These are phyloP conservation scores for Alligator sinensis DNA, from an alignment of 2,113 vertebrate genomes.

Conservation along the genomic window DNA sequence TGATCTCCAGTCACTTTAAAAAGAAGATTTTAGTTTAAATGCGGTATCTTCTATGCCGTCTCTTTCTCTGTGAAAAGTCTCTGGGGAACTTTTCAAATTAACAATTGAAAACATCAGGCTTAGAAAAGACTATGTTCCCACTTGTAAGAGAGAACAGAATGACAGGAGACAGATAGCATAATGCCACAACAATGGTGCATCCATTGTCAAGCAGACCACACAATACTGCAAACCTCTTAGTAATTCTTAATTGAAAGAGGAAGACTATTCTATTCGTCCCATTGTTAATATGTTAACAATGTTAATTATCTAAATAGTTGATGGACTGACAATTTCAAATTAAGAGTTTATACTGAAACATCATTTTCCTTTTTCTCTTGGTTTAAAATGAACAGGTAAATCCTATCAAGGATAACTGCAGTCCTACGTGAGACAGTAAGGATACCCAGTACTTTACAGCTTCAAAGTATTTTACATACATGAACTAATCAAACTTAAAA, in stretches of 20 bases:
- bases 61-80: neutral
- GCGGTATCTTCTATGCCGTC: neutral
- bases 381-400: neutral
- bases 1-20: neutral
- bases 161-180: neutral
- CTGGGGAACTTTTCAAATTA: neutral
- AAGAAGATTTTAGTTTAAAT: neutral
- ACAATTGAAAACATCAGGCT: neutral
- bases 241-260: neutral
- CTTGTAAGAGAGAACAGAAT: neutral
- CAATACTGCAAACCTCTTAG: neutral
- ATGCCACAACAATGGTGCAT: too few species aligned
- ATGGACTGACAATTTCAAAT: neutral
- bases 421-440: neutral
- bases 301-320: neutral
- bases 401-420: neutral
- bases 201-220: neutral
- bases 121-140: neutral
- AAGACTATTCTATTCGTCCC: neutral
- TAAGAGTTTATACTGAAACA: neutral
- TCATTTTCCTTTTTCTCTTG: neutral
- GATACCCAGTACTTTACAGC: neutral
- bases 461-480: neutral
- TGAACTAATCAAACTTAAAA: neutral
- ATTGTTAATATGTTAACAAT: neutral